Evolutionary conservation across 2,797 vertebrate genomes (phyloP).

Genomic region (Todus mexicanus): DNA sequence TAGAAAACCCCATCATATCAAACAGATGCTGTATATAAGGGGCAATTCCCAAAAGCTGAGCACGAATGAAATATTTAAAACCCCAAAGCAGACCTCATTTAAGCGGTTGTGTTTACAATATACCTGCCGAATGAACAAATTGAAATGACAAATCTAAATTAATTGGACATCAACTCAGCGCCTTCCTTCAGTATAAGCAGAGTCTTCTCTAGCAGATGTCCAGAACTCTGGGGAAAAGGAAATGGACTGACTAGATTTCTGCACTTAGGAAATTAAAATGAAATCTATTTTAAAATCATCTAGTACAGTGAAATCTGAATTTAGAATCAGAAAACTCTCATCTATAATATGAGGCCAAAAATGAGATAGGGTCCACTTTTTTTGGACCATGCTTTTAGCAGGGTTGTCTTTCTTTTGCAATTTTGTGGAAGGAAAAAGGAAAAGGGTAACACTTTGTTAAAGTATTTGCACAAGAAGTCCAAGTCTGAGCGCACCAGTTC

Average conservation of each 20-base stretch:
- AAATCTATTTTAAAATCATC: constrained; percentile 42
- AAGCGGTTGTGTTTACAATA: constrained; percentile 49
- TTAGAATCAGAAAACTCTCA: background rate
- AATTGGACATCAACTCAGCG: constrained; percentile 41
- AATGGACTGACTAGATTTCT: constrained; percentile 42
- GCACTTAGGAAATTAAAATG: constrained; percentile 24
- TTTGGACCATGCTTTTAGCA: background rate
- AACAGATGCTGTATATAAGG: constrained; percentile 30
- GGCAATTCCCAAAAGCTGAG: constrained; percentile 36
- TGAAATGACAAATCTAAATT: constrained; percentile 55
- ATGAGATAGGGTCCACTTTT: background rate
- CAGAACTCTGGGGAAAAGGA: constrained; percentile 27
- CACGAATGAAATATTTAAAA: constrained; percentile 60
- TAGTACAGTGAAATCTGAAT: background rate
- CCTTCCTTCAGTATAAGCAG: background rate
- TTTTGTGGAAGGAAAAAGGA: background rate
- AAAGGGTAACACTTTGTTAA: background rate
- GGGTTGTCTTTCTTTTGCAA: background rate
- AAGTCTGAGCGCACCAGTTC: background rate
- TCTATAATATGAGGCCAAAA: background rate
- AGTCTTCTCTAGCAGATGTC: constrained; percentile 40
- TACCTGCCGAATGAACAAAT: constrained; percentile 46
- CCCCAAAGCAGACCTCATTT: constrained; percentile 36
- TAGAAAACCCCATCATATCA: background rate
- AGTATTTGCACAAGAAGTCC: background rate